Conservation (phyloP, 2,113 vertebrate species). For the Cynocephalus volans region DNA sequence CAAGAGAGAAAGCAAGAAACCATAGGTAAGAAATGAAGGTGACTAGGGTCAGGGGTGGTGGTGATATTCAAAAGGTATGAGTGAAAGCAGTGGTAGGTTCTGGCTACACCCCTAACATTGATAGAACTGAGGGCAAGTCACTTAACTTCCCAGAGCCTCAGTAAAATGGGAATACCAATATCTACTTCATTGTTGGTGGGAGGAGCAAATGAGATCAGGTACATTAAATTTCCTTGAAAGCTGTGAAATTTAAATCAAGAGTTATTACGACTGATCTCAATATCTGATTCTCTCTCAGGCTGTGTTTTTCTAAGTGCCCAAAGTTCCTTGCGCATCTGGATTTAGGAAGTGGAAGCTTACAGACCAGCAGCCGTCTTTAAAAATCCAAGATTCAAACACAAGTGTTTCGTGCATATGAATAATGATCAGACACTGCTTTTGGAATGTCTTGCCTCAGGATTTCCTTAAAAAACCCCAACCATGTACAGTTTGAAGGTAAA, state of each 20-base stretch:
- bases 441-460: not conserved
- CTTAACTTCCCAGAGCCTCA: not conserved
- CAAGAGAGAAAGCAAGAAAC: not conserved
- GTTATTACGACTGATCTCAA: not conserved
- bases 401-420: not conserved
- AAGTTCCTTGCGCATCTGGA: not conserved
- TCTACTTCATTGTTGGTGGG: not conserved
- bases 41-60: not conserved
- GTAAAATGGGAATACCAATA: not conserved
- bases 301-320: not conserved
- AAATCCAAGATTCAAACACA: not conserved
- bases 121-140: not conserved
- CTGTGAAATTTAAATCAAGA: not conserved
- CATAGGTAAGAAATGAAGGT: no score
- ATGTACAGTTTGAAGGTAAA: not conserved
- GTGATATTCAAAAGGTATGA: not conserved
- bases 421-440: not conserved
- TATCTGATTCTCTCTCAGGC: not conserved
- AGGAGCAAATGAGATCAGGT: not conserved
- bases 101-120: not conserved
- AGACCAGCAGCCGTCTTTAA: not conserved
- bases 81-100: not conserved
- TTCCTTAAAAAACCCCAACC: not conserved
- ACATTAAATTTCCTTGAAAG: not conserved
- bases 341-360: not conserved